Conservation (phyloP, 1,140 invertebrate species). For the Ceratosolen fusciceps region DNA sequence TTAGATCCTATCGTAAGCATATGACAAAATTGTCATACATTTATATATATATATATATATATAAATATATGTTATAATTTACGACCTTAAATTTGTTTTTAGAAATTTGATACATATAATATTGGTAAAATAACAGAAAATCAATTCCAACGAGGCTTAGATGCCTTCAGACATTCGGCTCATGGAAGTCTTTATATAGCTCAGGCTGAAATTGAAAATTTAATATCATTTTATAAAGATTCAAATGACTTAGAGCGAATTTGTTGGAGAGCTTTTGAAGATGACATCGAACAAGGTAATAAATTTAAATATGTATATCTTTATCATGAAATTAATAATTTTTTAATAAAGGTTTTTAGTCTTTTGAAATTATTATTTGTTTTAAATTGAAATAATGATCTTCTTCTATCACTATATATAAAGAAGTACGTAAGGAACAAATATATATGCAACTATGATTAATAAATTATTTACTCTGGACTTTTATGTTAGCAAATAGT, state of each 20-base stretch:
- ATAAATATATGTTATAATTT: neutral
- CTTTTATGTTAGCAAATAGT: too few relatives aligned
- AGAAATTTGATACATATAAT: constrained; percentile 77
- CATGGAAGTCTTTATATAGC: constrained; percentile 72
- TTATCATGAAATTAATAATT: neutral
- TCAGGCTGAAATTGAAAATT: constrained; percentile 73
- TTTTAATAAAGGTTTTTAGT: too few relatives aligned
- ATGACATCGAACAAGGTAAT: constrained; percentile 78
- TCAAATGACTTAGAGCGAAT: constrained; percentile 76
- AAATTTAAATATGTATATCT: neutral
- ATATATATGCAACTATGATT: too few relatives aligned
- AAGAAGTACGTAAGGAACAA: too few relatives aligned
- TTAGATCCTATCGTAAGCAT: too few relatives aligned
- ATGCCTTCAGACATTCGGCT: constrained; percentile 75
- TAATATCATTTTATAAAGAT: constrained; percentile 76
- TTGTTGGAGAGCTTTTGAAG: constrained; percentile 80
- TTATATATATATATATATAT: too few relatives aligned
- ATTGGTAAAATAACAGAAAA: constrained; percentile 75
- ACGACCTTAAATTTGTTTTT: constrained; percentile 13
- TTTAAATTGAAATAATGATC: too few relatives aligned
- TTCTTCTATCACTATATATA: too few relatives aligned
- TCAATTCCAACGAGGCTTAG: constrained; percentile 77
- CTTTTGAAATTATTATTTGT: too few relatives aligned
- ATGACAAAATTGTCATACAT: too few relatives aligned
- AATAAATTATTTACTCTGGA: too few relatives aligned